Conservation (phyloP, 1,140 invertebrate genomes). For the Oryctes rhinoceros region DNA sequence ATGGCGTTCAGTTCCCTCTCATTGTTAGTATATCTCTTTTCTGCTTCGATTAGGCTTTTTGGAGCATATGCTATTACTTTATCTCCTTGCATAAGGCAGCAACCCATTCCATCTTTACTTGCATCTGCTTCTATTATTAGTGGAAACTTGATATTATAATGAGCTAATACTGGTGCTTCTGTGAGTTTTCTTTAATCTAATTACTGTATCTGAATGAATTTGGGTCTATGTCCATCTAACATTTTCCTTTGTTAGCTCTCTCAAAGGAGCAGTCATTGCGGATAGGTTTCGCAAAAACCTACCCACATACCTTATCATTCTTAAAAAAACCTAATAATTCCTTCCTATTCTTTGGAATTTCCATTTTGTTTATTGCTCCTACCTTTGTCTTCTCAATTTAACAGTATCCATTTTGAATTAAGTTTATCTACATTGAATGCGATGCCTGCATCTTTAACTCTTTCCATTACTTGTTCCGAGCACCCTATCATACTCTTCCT, state of each 20-base stretch:
- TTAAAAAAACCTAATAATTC: slow-evolving; percentile 33
- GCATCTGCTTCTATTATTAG: slow-evolving; percentile 57
- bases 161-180: slow-evolving; percentile 42
- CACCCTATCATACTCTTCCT: too few species aligned
- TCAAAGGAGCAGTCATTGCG: slow-evolving; percentile 3
- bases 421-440: slow-evolving; percentile 52
- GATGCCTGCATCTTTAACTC: slow-evolving; percentile 45
- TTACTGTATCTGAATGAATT: neutral
- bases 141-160: slow-evolving; percentile 42
- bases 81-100: slow-evolving; percentile 57
- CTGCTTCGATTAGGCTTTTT: slow-evolving; percentile 42
- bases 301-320: slow-evolving; percentile 28
- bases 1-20: slow-evolving; percentile 62
- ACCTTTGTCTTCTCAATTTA: slow-evolving; percentile 43
- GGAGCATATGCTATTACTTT: slow-evolving; percentile 59
- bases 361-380: slow-evolving; percentile 39
- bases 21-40: slow-evolving; percentile 58
- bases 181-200: neutral
- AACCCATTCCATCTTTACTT: slow-evolving; percentile 57
- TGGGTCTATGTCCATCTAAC: slow-evolving; percentile 20
- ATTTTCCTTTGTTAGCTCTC: slow-evolving; percentile 37
- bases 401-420: slow-evolving; percentile 50
- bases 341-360: slow-evolving; percentile 17
- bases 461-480: too few species aligned
- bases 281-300: slow-evolving; percentile 38